Evolutionary conservation across 2,888 invertebrate species (phyloP), one percentile per base, ranked within the genome.

Genomic region (Ochropleura plecta): DNA sequence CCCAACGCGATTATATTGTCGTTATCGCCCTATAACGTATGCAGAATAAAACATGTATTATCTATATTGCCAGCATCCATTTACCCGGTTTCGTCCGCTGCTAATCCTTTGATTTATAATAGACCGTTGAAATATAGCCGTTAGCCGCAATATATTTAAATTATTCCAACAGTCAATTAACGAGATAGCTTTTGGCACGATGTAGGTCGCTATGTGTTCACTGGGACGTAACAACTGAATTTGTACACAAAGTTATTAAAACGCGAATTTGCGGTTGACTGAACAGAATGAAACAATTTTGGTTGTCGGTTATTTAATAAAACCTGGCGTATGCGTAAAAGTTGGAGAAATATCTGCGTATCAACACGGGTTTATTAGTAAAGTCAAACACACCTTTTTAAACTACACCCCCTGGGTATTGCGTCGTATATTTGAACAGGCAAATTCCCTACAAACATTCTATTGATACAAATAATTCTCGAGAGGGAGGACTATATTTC

Each of bases 81-180:
- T 95, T 94, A 93, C 93, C 91, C 92, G 89, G 89, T 92, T 89
- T 87, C 90, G 89, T 92, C 90, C 88, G 86, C 87, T 89, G 87
- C 93, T 96, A 96, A 96, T 96, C 96, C 96, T 95, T 95, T 96
- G 96, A 96, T 96, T 96, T 96, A 96, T 95, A 94, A 93, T 92
- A 93, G 91, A 90, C 92, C 88, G 90, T 80, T 94, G 94, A 95
- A 92, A 96, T 95, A 96, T 94, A 92, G 94, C 95, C 92, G 90
- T 87, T 90, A 94, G 93, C 92, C 92, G 94, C 94, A 92, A 94
- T 96, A 91, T 95, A 95, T 96, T 95, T 95, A 94, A 96, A 96
- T 96, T 96, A 96, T 95, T 94, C 94, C 88, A 93, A 90, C 94
- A 95, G 95, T 96, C 96, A 96, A 96, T 96, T 96, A 96, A 94